Base-by-base conservation (phyloP, 1,140 invertebrate species). In the Mesaphorura yosii region DNA sequence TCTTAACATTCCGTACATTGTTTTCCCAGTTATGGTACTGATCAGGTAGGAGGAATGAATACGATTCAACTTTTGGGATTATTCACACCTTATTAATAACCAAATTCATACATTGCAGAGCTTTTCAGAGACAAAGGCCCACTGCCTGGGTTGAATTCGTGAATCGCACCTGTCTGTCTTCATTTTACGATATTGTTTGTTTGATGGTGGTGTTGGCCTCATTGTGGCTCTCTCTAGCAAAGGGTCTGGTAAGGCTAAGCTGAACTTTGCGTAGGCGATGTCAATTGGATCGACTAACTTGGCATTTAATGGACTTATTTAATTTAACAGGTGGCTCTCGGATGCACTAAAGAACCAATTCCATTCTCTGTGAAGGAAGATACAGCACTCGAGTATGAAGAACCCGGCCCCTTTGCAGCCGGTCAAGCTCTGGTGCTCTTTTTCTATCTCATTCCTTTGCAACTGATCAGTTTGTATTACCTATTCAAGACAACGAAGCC, bases 1-100 rank as follows among this genome's bases (percentile, higher is more conserved):
- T 44, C 25, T 63, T 6, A 63, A 63, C 41, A 40, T 63, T 34
- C 61, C 61, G 20, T 63, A 59, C 31, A 55, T 63, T 22, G 10
- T 59, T 14, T 57, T 63, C 17, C 61, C 61, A 12, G 51, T 59
- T 14, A 28, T 40, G 25, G 61, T 51, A 17, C 38, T 57, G 22
- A 26, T 53, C 44, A 49, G 58, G 58, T 59, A 37, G 23, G 23
- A 26, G 12, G 20, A 39, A 51, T 15, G 20, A 42, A n/a, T 20
- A 28, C 28, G 37, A 41, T 41, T 20, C 19, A 27, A 42, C 23
- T n/a, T n/a, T n/a, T n/a, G n/a, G n/a, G n/a, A n/a, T n/a, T n/a
- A n/a, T n/a, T n/a, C n/a, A n/a, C n/a, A n/a, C n/a, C n/a, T n/a
- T n/a, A n/a, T n/a, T n/a, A n/a, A n/a, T n/a, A n/a, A n/a, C n/a